Base-by-base conservation (phyloP, 2,888 invertebrate genomes). In the Hirtodrosophila duncani region DNA sequence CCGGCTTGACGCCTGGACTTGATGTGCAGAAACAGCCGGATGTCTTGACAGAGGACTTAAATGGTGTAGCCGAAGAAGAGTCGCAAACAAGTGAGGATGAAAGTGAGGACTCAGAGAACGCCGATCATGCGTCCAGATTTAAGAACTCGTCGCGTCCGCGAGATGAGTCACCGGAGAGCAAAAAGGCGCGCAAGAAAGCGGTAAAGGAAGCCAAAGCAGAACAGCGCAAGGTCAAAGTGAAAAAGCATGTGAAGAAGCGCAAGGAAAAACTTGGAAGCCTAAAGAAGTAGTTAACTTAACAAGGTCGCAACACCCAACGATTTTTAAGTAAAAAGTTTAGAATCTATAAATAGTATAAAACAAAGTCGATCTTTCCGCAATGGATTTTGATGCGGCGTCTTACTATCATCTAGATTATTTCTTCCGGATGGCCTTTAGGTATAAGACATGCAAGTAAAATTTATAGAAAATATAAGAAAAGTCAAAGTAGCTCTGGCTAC, bases 191-290 rank as follows among this genome's bases (percentile, higher is more conserved):
- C 18, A 99, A 99, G 82, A 93, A 96, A 77, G 92, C 92, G 0
- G 89, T 97, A 0, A 98, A 97, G 87, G 94, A 95, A 39, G 93
- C 92, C 39, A 91, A 96, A 81, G 93, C 97, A 0, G 96, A 97
- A 67, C 95, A 93, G 81, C 89, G 98, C 36, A 94, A 95, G 88
- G 89, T 88, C 0, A 99, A 99, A 89, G 90, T 94, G 0, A 97
- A 96, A 75, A 99, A 99, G 85, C 95, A 98, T 85, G 87, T 97
- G 0, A 99, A 99, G 83, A 98, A 97, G 82, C 89, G 94, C 63
- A 92, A 94, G 82, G 95, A 95, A 82, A 94, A 92, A 83, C 56
- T 89, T 9, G 82, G 85, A 3, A 69, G 42, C 7, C 42, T 62
- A 1, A 89, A 88, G 46, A 88, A 88, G 29, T 84, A 83, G 52